Evolutionary conservation across 2,113 vertebrate species (phyloP).

Genomic region (Promerops cafer): DNA sequence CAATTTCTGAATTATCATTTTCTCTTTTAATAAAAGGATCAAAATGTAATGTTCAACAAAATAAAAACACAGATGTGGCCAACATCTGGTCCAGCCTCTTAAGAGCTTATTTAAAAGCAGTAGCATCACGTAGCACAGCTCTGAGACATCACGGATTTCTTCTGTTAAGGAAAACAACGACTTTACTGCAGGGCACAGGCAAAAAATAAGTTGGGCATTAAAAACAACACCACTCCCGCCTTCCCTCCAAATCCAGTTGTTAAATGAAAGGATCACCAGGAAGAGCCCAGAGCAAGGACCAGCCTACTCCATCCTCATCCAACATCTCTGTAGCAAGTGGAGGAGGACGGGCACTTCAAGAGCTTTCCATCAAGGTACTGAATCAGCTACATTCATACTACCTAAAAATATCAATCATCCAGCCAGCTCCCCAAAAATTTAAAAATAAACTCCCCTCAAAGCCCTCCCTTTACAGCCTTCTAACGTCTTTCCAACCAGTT

Average conservation of each 20-base stretch:
- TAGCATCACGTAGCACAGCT: slow-evolving; percentile 27
- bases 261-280: background rate
- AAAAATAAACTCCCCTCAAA: background rate
- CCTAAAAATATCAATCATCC: background rate
- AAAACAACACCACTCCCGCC: background rate
- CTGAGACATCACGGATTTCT: background rate
- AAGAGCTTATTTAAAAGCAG: slow-evolving; percentile 60
- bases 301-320: background rate
- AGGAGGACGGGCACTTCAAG: background rate
- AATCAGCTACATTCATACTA: background rate
- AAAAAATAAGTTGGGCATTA: background rate
- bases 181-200: slow-evolving; percentile 13
- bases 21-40: slow-evolving; percentile 31
- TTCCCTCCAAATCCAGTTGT: background rate
- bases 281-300: background rate
- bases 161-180: background rate
- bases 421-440: background rate
- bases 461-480: background rate
- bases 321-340: background rate
- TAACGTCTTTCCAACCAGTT: background rate
- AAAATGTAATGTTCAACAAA: background rate
- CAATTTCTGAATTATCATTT: slow-evolving; percentile 18
- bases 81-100: slow-evolving; percentile 60
- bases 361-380: background rate
- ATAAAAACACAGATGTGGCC: slow-evolving; percentile 64